Evolutionary conservation across 2,113 vertebrate genomes (phyloP), one percentile per base, ranked within the genome.

Genomic region (Channa maculata): DNA sequence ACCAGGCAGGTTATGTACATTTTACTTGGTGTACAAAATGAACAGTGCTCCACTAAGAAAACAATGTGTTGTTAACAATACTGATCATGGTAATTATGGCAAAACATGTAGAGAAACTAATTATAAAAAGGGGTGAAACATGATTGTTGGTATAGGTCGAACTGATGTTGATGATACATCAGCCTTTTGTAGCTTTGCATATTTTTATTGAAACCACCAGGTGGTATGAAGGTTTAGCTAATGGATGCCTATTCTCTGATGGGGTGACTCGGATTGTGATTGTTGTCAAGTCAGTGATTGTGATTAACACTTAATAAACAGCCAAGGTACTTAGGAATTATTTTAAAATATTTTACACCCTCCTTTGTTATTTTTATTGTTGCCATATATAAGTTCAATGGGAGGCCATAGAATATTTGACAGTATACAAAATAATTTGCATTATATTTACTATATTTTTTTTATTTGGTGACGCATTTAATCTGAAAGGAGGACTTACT

Each of bases 301-400:
- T n/a, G 51, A 4, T 54, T 51, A 61, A 45, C 2, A 8, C 6
- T 53, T 36, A 1, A 6, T 58, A 7, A 63, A 58, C 8, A 68
- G 14, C 36, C 10, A 14, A 41, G 41, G 4, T 8, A 53, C 38
- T 61, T 6, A 49, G 15, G 1, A 34, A 59, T 58, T 50, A 62
- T 57, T 54, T 50, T 10, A 4, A 53, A 5, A 52, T 39, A 54
- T 24, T 75, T 67, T 10, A 64, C 48, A 60, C 3, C 34, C n/a
- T 70, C 15, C 34, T 65, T 60, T 46, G 2, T 34, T 58, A 3
- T 5, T 7, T 77, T 57, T 57, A 34, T 63, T 36, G 33, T 80
- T 84, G 80, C 89, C 78, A 88, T 77, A 80, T 52, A 45, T 53
- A 46, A 4, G 57, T 53, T 80, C 58, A 80, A 63, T 63, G 24